A percentile compares a stretch with the other conserved stretches of the same genome.
Evolutionary conservation across 2,797 vertebrate genomes (phyloP).

Genomic region (Hippoglossus hippoglossus): DNA sequence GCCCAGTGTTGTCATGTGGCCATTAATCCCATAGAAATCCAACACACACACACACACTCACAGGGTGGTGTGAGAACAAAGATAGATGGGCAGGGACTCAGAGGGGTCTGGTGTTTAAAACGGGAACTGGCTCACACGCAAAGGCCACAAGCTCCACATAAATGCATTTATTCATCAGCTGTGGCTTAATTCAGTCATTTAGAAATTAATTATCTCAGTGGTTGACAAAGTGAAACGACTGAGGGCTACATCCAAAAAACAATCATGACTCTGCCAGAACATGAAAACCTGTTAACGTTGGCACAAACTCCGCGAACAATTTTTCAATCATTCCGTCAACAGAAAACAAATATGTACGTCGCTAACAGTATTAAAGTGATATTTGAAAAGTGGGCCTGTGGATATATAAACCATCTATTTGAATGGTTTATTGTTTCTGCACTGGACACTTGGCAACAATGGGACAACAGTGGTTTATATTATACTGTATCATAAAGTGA

Average conservation of each 20-base stretch:
- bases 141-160: constrained; percentile 21
- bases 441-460: neutral
- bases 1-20: constrained; percentile 77
- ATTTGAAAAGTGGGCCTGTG: neutral
- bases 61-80: constrained; percentile 28
- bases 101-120: constrained; percentile 43
- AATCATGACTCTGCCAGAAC: neutral
- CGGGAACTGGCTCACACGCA: constrained; percentile 36
- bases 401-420: neutral
- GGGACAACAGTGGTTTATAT: neutral
- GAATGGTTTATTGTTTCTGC: neutral
- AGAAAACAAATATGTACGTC: too few species aligned
- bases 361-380: too few species aligned
- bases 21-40: constrained; percentile 73
- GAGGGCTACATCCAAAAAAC: neutral
- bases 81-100: constrained; percentile 40
- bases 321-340: neutral
- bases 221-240: neutral
- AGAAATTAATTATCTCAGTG: constrained; percentile 13
- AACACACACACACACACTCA: constrained; percentile 20
- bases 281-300: neutral
- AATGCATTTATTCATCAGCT: constrained; percentile 28
- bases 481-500: neutral
- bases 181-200: constrained; percentile 29
- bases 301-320: neutral